Percentiles rank a stretch among this genome's conserved stretches.
Evolutionary conservation across 2,797 vertebrate species (phyloP).

Genomic region (Pseudotriccus pelzelni): DNA sequence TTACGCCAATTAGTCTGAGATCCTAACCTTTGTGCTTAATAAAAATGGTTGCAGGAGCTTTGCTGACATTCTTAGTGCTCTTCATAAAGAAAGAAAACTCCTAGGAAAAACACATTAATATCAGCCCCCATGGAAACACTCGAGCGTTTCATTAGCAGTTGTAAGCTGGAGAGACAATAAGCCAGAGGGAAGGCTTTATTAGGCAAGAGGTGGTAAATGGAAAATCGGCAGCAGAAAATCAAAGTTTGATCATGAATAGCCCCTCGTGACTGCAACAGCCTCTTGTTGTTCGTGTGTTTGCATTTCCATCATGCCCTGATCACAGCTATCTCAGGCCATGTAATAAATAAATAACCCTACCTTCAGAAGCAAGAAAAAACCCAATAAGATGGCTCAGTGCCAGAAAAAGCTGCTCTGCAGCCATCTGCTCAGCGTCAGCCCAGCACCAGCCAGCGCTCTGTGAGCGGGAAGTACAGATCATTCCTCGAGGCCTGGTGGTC

Average conservation of each 20-base stretch:
- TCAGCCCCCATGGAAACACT: slow-evolving; percentile 30
- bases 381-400: not conserved
- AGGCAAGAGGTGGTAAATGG: not conserved
- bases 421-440: slow-evolving; percentile 59
- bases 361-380: not conserved
- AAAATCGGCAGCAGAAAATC: slow-evolving; percentile 21
- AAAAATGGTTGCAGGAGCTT: not conserved
- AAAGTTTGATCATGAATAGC: not conserved
- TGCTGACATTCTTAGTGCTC: not conserved
- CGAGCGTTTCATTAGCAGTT: not conserved
- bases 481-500: slow-evolving; percentile 49
- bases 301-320: not conserved
- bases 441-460: not conserved
- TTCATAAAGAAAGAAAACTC: not conserved
- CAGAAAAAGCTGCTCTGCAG: slow-evolving; percentile 1
- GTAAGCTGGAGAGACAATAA: not conserved
- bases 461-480: not conserved
- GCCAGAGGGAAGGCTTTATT: not conserved
- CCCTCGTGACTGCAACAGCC: not conserved
- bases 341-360: not conserved
- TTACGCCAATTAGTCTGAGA: not conserved
- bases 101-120: not conserved
- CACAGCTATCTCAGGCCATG: not conserved
- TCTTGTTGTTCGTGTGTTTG: not conserved
- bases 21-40: not conserved